Conservation (phyloP, 2,113 vertebrate genomes). For the Chaetodon trifascialis region DNA sequence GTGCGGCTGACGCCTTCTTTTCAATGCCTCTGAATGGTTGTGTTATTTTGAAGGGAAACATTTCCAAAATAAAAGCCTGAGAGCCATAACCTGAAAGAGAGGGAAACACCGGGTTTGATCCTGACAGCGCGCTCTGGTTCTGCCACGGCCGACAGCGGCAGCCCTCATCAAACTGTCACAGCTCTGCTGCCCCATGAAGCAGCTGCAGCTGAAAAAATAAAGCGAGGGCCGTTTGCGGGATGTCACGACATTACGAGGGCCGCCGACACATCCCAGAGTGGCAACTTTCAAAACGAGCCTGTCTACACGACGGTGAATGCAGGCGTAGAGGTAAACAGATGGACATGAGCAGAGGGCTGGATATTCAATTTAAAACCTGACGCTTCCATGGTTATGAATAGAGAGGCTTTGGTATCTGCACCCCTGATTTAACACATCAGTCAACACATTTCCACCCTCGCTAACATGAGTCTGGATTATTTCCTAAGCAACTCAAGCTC, state of each 20-base stretch:
- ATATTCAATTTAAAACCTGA: slow-evolving; percentile 10
- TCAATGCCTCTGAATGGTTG: background rate
- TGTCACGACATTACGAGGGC: slow-evolving; percentile 6
- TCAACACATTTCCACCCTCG: background rate
- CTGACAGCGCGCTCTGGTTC: slow-evolving; percentile 19
- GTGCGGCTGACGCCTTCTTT: background rate
- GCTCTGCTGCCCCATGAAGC: slow-evolving; percentile 48
- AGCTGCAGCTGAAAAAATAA: slow-evolving; percentile 33
- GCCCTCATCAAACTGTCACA: slow-evolving; percentile 45
- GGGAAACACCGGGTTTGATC: slow-evolving; percentile 44
- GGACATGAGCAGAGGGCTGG: slow-evolving; percentile 22
- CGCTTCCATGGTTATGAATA: slow-evolving; percentile 2
- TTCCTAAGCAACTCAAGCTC: background rate
- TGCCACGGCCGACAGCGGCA: slow-evolving; percentile 33
- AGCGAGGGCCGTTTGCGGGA: slow-evolving; percentile 32
- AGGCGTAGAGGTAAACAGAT: slow-evolving; percentile 26
- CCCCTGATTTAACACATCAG: slow-evolving; percentile 30
- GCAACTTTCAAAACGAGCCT: slow-evolving; percentile 12
- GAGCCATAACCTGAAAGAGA: slow-evolving; percentile 2
- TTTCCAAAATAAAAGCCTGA: slow-evolving; percentile 16
- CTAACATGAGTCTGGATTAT: slow-evolving; percentile 19
- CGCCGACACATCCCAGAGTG: slow-evolving; percentile 6
- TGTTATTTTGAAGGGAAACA: slow-evolving; percentile 2
- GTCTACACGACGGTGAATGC: slow-evolving; percentile 3
- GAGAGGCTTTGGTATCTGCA: slow-evolving; percentile 10